A percentile compares a stretch with the other conserved stretches of the same genome.
Conservation (phyloP, 92 coral and sea anemone genomes). For the Palythoa grandis region DNA sequence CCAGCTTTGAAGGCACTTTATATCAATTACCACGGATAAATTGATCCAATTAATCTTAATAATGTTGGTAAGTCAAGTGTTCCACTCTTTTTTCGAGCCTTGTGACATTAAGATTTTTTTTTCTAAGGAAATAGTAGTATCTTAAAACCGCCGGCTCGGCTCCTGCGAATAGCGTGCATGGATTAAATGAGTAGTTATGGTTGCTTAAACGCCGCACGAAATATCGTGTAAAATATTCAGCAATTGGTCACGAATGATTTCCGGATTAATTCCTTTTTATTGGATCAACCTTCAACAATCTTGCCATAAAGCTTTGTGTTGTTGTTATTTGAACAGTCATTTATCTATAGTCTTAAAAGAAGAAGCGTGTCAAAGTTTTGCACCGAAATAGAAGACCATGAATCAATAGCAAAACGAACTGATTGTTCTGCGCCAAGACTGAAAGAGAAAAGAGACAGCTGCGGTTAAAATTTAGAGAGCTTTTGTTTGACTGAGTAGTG, state of each 20-base stretch:
- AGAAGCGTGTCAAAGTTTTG: background rate
- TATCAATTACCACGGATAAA: too few relatives aligned
- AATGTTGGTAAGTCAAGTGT: background rate
- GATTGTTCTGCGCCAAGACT: background rate
- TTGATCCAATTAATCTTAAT: background rate
- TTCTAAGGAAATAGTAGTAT: background rate
- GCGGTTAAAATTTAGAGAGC: background rate
- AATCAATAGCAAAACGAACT: background rate
- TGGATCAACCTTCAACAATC: background rate
- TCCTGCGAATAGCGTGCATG: background rate
- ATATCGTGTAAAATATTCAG: background rate
- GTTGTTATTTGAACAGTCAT: background rate
- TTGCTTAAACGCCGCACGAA: constrained; percentile 3
- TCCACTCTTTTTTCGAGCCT: background rate
- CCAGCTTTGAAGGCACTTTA: too few relatives aligned
- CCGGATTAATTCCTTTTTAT: constrained; percentile 24
- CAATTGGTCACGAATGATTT: constrained; percentile 5
- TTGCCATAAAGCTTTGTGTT: background rate
- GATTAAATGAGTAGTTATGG: background rate
- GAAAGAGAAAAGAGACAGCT: background rate
- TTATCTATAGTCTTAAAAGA: background rate
- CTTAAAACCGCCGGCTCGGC: too few relatives aligned
- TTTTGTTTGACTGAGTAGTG: background rate
- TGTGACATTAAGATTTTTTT: background rate
- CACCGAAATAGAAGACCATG: background rate